Evolutionary conservation across 1,140 invertebrate species (phyloP), one percentile per base, ranked within the genome.

Genomic region (Drosophila setifemur): DNA sequence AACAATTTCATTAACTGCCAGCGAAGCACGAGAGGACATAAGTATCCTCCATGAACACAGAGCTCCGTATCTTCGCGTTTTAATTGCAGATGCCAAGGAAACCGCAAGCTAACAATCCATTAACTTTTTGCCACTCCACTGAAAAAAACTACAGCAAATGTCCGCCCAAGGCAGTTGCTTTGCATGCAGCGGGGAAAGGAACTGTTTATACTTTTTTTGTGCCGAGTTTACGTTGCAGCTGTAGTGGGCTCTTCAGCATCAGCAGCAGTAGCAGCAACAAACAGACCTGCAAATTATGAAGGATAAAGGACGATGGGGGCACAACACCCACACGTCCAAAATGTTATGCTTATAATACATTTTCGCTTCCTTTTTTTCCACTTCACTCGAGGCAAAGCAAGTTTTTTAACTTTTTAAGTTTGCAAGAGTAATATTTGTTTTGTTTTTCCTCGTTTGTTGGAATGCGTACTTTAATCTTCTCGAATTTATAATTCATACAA

Each of bases 81-180:
- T 85, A 85, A 85, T 85, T 85, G 79, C 71, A 79, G 58, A 60
- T 68, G 63, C 53, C 72, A 73, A 72, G 81, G 67, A 75, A 85
- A 76, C 81, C 81, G 44, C 81, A 76, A 86, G 81, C 83, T 85
- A 73, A 86, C 81, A 86, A 85, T 85, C 81, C 81, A 86, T 85
- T 85, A 86, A 86, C 75, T 85, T 85, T 85, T 85, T 85, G 75
- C 81, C 81, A 81, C 75, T 78, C 66, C 58, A 72, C 79, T 68
- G 67, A 54, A 47, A 64, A 58, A 73, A 85, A 73, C 75, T 73
- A 69, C 52, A 43, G 52, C 31, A 63, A 73, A 43, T 23, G 47
- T 28, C 50, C 52, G 77, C 79, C 74, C 63, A 44, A 72, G 70
- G 79, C 81, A 58, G 39, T 53, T 69, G 63, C 69, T 61, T 85